Evolutionary conservation across 2,113 vertebrate species (phyloP), one percentile per base, ranked within the genome.

Genomic region (Ochotona princeps): DNA sequence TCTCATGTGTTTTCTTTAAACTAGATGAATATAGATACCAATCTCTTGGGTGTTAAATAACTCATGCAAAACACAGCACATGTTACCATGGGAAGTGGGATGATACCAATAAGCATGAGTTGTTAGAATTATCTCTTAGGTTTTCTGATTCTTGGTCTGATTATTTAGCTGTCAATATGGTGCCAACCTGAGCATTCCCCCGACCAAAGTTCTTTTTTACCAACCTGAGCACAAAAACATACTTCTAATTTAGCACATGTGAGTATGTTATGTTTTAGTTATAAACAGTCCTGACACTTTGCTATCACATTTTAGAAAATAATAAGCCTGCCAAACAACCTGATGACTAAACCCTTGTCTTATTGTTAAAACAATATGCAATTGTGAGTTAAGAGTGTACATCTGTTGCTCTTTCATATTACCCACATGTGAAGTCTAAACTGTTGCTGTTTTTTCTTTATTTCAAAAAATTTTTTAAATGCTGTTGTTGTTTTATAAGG

Each of bases 261-360:
- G 17, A 28, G 6, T 26, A 9, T 35, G 83, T 15, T 44, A 44
- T 26, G 1, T 83, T 72, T 54, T 83, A 20, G 28, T 75, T 87
- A 73, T 73, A 72, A 92, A 83, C 8, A 79, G 73, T 81, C 63
- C 49, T 88, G 44, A 57, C 8, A 85, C 25, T 10, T 61, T 35
- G 25, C 26, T 89, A 66, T 81, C 47, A 87, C 11, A 54, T 80
- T 75, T 92, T 63, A 80, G 21, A 35, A 23, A 70, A 35, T 44
- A 94, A 74, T 60, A 81, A 51, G 47, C 5, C 51, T 26, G 69
- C 67, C 12, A 67, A 67, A 78, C 9, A 88, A 51, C 38, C 23
- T 76, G 78, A 85, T 79, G 54, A 88, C 51, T 90, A 85, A 79
- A 60, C 38, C 9, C 8, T 90, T 91, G 35, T 32, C 66, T 83